Evolutionary conservation across 2,797 vertebrate genomes (phyloP).

Genomic region (Poecilia gillii): DNA sequence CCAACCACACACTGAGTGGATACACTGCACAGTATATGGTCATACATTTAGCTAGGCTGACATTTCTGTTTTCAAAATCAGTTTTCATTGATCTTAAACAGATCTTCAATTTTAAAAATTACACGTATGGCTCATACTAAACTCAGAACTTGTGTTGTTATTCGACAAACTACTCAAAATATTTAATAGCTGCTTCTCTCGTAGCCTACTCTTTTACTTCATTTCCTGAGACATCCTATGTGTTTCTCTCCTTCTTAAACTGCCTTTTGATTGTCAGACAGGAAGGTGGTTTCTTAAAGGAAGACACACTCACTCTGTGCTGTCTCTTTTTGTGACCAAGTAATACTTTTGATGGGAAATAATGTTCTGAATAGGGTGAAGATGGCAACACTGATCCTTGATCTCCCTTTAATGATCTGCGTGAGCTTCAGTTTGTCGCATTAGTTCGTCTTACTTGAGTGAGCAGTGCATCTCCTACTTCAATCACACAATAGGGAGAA

Average conservation of each 20-base stretch:
- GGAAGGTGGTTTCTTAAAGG: neutral
- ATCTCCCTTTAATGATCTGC: conserved; percentile 38
- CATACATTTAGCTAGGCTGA: neutral
- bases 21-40: neutral
- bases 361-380: conserved; percentile 10
- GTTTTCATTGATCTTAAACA: neutral
- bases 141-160: neutral
- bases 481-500: conserved; percentile 39
- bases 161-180: neutral
- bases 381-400: conserved; percentile 15
- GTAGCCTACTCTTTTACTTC: neutral
- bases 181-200: neutral
- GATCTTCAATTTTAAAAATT: neutral
- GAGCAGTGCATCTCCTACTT: conserved; percentile 12
- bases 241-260: neutral
- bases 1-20: neutral
- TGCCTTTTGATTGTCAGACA: conserved; percentile 19
- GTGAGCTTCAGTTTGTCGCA: conserved; percentile 29
- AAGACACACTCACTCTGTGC: conserved; percentile 5
- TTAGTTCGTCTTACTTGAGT: conserved; percentile 19
- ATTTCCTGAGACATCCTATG: neutral
- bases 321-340: neutral
- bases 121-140: neutral
- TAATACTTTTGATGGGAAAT: conserved; percentile 8
- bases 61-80: neutral